A percentile compares a stretch with the other conserved stretches of the same genome.
Evolutionary conservation across 2,113 vertebrate genomes (phyloP).

Genomic region (Thymallus thymallus): DNA sequence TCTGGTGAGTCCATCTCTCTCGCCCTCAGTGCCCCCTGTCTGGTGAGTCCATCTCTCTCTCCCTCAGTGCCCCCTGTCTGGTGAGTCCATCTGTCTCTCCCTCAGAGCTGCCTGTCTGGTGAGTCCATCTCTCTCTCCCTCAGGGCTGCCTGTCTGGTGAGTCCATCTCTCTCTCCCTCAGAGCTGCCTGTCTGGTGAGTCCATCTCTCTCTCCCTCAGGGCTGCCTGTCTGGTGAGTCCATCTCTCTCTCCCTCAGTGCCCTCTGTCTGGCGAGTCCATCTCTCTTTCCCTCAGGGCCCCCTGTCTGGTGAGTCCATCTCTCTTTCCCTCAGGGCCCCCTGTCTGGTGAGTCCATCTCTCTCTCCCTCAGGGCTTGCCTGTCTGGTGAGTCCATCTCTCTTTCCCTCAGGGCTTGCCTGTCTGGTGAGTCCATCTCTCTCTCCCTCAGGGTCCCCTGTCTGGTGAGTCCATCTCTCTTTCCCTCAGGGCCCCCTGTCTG

Average conservation of each 20-base stretch:
- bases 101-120: background rate
- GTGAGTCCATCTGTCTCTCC: too few species aligned
- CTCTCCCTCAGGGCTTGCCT: too few species aligned
- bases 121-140: too few species aligned
- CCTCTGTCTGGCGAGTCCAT: conserved; percentile 7
- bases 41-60: too few species aligned
- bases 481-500: too few species aligned
- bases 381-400: too few species aligned
- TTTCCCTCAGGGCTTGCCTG: too few species aligned
- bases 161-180: background rate
- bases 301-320: conserved; percentile 11
- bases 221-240: background rate
- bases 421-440: too few species aligned
- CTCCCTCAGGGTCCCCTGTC: too few species aligned
- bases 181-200: background rate
- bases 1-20: too few species aligned
- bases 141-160: background rate
- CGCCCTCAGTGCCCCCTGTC: background rate
- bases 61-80: background rate
- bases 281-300: background rate
- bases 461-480: too few species aligned
- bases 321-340: background rate
- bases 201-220: background rate
- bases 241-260: background rate
- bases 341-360: too few species aligned